These are phyloP conservation scores for Macropus fuliginosus DNA, from an alignment of 2,797 vertebrate genomes.

Conservation along the genomic window DNA sequence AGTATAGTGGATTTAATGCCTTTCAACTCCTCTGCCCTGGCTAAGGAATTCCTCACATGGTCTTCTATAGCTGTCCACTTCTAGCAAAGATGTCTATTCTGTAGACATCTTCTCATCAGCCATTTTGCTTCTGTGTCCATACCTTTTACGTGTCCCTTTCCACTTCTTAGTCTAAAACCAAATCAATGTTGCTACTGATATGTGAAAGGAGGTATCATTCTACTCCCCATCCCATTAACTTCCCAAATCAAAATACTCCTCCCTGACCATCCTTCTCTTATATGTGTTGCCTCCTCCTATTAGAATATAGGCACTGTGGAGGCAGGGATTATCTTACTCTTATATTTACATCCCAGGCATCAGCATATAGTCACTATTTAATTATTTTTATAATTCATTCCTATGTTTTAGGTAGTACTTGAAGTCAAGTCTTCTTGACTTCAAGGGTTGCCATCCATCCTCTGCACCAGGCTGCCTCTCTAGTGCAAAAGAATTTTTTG, in stretches of 20 bases:
- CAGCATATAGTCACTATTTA: background rate
- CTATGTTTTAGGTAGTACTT: background rate
- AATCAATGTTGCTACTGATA: background rate
- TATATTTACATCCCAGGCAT: background rate
- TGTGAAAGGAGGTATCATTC: background rate
- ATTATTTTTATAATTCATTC: background rate
- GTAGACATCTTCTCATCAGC: background rate
- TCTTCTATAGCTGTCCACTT: background rate
- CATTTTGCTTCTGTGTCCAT: background rate
- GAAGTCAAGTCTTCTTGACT: background rate
- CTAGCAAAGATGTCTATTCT: background rate
- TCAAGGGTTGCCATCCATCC: background rate
- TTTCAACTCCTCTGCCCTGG: background rate
- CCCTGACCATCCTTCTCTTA: background rate
- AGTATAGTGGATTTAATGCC: background rate
- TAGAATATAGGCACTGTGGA: background rate
- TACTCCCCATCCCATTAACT: background rate
- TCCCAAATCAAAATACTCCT: background rate
- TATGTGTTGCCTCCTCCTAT: background rate
- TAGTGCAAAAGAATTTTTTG: constrained; percentile 6
- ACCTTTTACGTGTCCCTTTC: background rate
- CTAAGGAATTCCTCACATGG: background rate
- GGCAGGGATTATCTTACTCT: background rate
- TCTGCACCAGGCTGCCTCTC: background rate
- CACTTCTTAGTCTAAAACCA: background rate